phyloP scores from a whole-genome alignment of 1,140 invertebrate genomes.

The Penaeus japonicus region DNA sequence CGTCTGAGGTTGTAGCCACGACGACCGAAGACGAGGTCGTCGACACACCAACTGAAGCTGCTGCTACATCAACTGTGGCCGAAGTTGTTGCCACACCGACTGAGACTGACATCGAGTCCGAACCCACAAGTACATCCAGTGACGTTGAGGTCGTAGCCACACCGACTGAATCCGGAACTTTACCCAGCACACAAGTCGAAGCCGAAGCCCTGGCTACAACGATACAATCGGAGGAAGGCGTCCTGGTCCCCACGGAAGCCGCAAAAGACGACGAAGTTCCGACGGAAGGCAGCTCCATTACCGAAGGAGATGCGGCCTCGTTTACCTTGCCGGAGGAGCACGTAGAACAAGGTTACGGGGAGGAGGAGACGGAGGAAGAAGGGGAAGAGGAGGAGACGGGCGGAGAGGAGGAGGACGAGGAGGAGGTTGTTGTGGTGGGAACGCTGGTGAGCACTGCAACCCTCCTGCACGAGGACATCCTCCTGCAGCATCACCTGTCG shows the following conservation, averaged over 20 bases:
- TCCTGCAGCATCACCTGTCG: not conserved
- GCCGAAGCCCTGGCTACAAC: not conserved
- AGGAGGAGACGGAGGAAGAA: not conserved
- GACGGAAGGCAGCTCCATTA: not conserved
- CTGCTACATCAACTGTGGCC: too few species aligned
- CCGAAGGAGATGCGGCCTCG: not conserved
- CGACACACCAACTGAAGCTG: too few species aligned
- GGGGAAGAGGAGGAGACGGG: not conserved
- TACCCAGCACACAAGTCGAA: not conserved
- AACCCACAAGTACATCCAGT: too few species aligned
- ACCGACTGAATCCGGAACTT: not conserved
- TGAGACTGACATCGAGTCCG: too few species aligned
- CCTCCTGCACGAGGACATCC: not conserved
- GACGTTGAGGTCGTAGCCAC: too few species aligned
- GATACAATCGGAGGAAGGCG: not conserved
- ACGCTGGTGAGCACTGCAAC: constrained; percentile 25
- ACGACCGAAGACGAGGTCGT: too few species aligned
- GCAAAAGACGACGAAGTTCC: not conserved
- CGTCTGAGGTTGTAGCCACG: too few species aligned
- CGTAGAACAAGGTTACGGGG: not conserved
- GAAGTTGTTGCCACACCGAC: too few species aligned
- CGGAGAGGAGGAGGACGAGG: not conserved
- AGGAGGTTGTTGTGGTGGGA: constrained; percentile 8
- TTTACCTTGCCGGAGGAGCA: too few species aligned
- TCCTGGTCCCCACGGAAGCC: not conserved